Evolutionary conservation across 2,888 invertebrate genomes (phyloP).

Genomic region (Therioaphis trifolii): DNA sequence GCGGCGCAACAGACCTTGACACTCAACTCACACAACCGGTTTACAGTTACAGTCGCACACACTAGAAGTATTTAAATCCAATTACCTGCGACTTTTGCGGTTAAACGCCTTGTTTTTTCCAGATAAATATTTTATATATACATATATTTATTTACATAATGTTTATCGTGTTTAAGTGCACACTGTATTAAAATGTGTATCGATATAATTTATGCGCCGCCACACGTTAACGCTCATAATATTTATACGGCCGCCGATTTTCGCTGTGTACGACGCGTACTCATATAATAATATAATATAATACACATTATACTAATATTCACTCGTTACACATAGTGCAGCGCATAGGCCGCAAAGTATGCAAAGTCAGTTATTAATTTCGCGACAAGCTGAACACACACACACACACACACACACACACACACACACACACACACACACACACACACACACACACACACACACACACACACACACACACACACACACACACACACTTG

Average conservation of each 20-base stretch:
- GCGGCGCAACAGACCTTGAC: conserved; percentile 45
- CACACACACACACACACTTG: too few species aligned
- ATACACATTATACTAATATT: neutral
- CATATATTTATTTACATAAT: too few species aligned
- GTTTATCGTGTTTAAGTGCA: too few species aligned
- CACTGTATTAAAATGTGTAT: too few species aligned
- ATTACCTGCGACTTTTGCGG: conserved; percentile 35
- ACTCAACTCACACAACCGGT: conserved; percentile 50
- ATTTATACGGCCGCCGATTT: conserved; percentile 24
- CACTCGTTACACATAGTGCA: neutral
- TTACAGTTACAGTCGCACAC: conserved; percentile 36
- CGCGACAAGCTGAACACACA: neutral
- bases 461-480: too few species aligned
- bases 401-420: neutral
- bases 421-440: too few species aligned
- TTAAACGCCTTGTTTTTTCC: conserved; percentile 17
- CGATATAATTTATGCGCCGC: neutral
- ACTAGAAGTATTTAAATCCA: conserved; percentile 25
- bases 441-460: too few species aligned
- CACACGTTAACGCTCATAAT: conserved; percentile 19
- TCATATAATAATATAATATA: neutral
- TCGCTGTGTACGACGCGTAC: neutral
- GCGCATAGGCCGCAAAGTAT: neutral
- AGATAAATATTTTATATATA: neutral
- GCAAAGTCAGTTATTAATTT: conserved; percentile 20